These are phyloP conservation scores for Lepus timidus DNA, from an alignment of 2,113 vertebrate genomes.

Conservation along the genomic window DNA sequence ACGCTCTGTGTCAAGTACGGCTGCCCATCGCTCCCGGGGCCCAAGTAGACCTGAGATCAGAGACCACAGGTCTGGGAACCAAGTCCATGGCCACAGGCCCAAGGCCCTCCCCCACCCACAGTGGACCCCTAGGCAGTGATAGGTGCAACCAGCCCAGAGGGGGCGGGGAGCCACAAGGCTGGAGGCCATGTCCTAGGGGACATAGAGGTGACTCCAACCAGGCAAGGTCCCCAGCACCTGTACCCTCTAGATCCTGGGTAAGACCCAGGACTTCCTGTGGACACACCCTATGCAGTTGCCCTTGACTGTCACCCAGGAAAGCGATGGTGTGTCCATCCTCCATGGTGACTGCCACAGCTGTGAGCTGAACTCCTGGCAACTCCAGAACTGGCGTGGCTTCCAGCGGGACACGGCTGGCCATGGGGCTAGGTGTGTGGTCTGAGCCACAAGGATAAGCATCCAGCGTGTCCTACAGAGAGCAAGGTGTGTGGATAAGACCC, in stretches of 20 bases:
- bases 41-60: conserved; percentile 92
- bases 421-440: conserved; percentile 98
- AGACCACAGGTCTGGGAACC: neutral
- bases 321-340: conserved; percentile 93
- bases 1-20: conserved; percentile 90
- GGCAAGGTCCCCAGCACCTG: neutral
- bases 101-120: neutral
- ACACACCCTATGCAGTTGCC: conserved; percentile 95
- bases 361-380: conserved; percentile 92
- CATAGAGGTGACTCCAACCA: neutral
- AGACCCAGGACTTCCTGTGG: neutral
- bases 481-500: neutral
- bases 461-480: conserved; percentile 92
- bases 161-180: too few relatives aligned
- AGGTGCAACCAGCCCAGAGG: neutral
- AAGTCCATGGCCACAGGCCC: neutral
- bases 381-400: conserved; percentile 92
- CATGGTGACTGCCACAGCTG: conserved; percentile 94
- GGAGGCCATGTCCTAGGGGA: too few relatives aligned
- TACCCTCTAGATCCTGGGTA: neutral
- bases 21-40: conserved; percentile 89
- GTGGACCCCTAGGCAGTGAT: neutral
- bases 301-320: conserved; percentile 96
- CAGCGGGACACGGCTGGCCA: conserved; percentile 94
- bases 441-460: conserved; percentile 98